A percentile compares a stretch with the other conserved stretches of the same genome.
Evolutionary conservation across 2,113 vertebrate species (phyloP).

Genomic region (Semnornis frantzii): DNA sequence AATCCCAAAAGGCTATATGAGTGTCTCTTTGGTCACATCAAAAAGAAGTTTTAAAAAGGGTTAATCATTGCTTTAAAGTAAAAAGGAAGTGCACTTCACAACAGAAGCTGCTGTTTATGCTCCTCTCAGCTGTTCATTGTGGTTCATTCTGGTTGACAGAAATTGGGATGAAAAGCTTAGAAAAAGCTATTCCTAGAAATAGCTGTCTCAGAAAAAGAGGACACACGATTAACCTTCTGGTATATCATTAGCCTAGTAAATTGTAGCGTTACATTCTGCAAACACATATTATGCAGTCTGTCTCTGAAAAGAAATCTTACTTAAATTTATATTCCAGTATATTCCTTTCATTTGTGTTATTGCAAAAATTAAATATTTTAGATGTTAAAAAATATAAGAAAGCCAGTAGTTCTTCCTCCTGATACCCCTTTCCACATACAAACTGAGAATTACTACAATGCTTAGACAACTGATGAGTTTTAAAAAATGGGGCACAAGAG

Average conservation of each 20-base stretch:
- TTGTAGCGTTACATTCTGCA: not conserved
- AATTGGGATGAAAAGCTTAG: slow-evolving; percentile 37
- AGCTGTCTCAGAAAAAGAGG: not conserved
- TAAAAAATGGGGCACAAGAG: not conserved
- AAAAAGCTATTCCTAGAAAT: slow-evolving; percentile 7
- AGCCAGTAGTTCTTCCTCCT: not conserved
- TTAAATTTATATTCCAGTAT: not conserved
- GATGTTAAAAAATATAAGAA: not conserved
- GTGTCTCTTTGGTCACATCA: slow-evolving; percentile 11
- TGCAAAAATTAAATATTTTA: not conserved
- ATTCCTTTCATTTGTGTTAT: not conserved
- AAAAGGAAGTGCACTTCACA: not conserved
- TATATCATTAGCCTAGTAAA: not conserved
- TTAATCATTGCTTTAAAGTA: not conserved
- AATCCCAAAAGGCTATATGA: not conserved
- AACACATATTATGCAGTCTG: not conserved
- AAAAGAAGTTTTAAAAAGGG: slow-evolving; percentile 36
- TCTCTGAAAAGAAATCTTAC: not conserved
- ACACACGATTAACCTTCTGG: not conserved
- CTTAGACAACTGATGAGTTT: not conserved
- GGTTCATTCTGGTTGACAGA: slow-evolving; percentile 6
- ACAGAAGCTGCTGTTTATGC: slow-evolving; percentile 42
- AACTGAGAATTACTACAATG: not conserved
- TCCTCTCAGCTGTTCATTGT: slow-evolving; percentile 10
- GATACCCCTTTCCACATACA: accelerated